Conservation (phyloP, 2,888 invertebrate species). For the Nephrotoma guestfalica region DNA sequence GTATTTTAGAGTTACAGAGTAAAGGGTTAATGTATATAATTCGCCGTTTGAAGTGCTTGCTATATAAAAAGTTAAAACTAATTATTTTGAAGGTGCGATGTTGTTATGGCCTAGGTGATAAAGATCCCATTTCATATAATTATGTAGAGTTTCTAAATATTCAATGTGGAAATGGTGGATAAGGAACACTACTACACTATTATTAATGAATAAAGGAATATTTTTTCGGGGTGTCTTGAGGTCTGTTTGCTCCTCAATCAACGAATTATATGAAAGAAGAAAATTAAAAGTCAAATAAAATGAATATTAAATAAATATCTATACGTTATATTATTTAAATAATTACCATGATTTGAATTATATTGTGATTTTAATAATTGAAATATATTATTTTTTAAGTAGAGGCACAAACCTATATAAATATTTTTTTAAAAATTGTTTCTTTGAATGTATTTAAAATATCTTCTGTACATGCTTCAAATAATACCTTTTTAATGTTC, state of each 20-base stretch:
- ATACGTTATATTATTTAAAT: background rate
- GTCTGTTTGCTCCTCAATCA: background rate
- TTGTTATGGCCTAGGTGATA: background rate
- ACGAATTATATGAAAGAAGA: background rate
- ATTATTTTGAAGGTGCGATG: background rate
- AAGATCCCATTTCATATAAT: background rate
- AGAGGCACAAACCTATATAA: constrained; percentile 7
- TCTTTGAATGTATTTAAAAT: background rate
- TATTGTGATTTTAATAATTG: background rate
- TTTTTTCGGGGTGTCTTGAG: background rate
- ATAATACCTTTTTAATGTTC: constrained; percentile 8
- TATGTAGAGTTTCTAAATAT: background rate
- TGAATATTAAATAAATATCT: background rate
- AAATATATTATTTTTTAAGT: background rate
- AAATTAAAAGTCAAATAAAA: background rate
- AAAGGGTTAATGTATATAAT: background rate
- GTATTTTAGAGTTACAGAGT: background rate
- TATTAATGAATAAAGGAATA: background rate
- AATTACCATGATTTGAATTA: background rate
- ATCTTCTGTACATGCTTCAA: constrained; percentile 5
- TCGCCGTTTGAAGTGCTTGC: background rate
- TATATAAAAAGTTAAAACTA: background rate
- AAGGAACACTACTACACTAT: background rate
- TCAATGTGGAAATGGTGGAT: background rate
- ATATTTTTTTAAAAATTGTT: background rate